Evolutionary conservation across 2,113 vertebrate species (phyloP), one percentile per base, ranked within the genome.

Genomic region (Nesogale talazaci): DNA sequence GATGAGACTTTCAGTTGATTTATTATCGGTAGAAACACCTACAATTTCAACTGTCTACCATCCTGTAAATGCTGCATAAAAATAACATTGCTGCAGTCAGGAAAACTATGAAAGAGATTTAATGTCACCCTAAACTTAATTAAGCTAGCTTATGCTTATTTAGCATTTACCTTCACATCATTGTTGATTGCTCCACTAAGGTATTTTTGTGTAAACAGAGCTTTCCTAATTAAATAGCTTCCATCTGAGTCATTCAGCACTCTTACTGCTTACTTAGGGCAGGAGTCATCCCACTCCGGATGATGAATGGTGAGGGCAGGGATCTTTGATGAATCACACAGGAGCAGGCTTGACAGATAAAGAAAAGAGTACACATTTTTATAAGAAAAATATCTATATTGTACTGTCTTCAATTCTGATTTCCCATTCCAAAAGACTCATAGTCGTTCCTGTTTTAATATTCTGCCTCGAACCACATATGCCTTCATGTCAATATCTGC

Each of bases 171-270:
- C 77, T 90, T 90, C 42, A 52, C 36, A 72, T 92, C 67, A 90
- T 65, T 93, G 94, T 83, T 81, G 94, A 95, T 94, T 93, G 86
- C 65, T 88, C 52, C 77, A 82, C 83, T 88, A 92, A 95, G 76
- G 76, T 90, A 78, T 83, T 95, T 95, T 95, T 93, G 38, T 92
- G 83, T 93, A 96, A 90, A 96, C 79, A 96, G 79, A 94, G 34
- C 59, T 92, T 96, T 74, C 34, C 76, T 95, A 95, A 93, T 95
- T 96, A 95, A 96, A 96, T 90, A 93, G 90, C 34, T 94, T 85
- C 63, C 92, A 67, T 92, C 25, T 79, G 67, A 96, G 38, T 82
- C 94, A 86, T 83, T 86, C 88, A 74, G 82, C 2, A 3, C 56
- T 56, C 77, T 85, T 42, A 77, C 40, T 86, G 31, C 36, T 89